Evolutionary conservation across 1,140 invertebrate genomes (phyloP).

Genomic region (Aphaenogaster ashmeadi): DNA sequence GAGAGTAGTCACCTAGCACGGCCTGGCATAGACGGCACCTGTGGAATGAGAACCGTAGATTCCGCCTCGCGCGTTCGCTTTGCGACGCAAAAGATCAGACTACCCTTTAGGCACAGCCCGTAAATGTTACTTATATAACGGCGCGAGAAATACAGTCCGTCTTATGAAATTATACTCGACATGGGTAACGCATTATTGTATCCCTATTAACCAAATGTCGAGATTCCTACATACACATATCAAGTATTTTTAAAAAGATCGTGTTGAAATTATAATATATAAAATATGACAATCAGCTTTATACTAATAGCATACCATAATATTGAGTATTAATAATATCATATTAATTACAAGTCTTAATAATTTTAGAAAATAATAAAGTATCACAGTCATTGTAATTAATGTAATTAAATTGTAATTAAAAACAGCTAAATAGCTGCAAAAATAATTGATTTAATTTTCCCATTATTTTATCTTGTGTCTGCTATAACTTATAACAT

Average conservation of each 20-base stretch:
- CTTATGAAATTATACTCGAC: constrained; percentile 14
- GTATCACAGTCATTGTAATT: not conserved
- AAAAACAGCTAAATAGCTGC: not conserved
- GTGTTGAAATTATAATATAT: not conserved
- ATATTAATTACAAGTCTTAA: not conserved
- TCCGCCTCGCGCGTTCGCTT: constrained; percentile 25
- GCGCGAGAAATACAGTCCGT: not conserved
- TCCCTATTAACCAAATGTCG: not conserved
- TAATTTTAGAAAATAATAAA: not conserved
- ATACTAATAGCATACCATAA: not conserved
- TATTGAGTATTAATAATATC: not conserved
- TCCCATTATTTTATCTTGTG: not conserved
- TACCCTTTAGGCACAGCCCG: constrained; percentile 6
- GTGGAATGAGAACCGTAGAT: constrained; percentile 69
- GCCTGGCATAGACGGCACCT: constrained; percentile 66
- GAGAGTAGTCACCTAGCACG: constrained; percentile 70
- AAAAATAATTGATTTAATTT: constrained; percentile 1
- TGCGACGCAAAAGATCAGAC: constrained; percentile 38
- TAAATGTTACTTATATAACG: constrained; percentile 32
- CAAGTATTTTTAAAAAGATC: not conserved
- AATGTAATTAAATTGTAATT: not conserved
- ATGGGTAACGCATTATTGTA: not conserved
- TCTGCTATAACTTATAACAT: not conserved
- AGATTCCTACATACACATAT: not conserved
- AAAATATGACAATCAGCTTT: not conserved